phyloP scores from a whole-genome alignment of 2,113 vertebrate genomes.

The Alouatta palliata region DNA sequence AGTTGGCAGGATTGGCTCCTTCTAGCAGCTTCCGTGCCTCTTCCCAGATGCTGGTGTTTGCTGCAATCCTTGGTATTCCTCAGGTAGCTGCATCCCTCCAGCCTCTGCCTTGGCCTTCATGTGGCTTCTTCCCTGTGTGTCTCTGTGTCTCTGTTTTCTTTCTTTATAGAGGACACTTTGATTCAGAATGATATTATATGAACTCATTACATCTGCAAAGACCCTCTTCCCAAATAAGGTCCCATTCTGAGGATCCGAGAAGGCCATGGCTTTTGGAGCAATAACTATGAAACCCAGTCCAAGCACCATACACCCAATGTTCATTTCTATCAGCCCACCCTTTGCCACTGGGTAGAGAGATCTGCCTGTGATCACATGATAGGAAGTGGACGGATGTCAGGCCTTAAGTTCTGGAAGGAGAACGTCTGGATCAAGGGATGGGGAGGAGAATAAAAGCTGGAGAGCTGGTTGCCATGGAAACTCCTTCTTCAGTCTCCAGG shows the following conservation, averaged over 20 bases:
- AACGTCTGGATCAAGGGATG: neutral
- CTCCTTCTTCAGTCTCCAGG: neutral
- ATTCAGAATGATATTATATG: neutral
- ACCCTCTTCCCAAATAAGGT: neutral
- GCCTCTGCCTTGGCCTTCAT: neutral
- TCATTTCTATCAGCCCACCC: rapidly evolving
- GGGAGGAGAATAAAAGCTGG: neutral
- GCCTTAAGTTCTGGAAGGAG: neutral
- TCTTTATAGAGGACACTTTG: neutral
- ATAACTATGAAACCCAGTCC: rapidly evolving
- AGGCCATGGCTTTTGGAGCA: neutral
- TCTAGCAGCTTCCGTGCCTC: neutral
- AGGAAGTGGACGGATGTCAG: neutral
- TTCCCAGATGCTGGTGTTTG: neutral
- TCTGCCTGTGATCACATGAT: too few relatives aligned
- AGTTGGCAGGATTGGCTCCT: neutral
- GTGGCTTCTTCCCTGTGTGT: rapidly evolving
- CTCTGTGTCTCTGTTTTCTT: neutral
- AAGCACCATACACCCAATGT: rapidly evolving
- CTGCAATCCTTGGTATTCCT: rapidly evolving
- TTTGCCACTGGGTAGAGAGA: neutral
- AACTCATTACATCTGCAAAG: neutral
- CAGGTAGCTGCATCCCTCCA: rapidly evolving
- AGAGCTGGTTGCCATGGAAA: neutral
- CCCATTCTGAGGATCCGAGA: neutral